These are phyloP conservation scores for Lamellibrachia luymesi DNA, from an alignment of 1,140 invertebrate species.

Conservation along the genomic window DNA sequence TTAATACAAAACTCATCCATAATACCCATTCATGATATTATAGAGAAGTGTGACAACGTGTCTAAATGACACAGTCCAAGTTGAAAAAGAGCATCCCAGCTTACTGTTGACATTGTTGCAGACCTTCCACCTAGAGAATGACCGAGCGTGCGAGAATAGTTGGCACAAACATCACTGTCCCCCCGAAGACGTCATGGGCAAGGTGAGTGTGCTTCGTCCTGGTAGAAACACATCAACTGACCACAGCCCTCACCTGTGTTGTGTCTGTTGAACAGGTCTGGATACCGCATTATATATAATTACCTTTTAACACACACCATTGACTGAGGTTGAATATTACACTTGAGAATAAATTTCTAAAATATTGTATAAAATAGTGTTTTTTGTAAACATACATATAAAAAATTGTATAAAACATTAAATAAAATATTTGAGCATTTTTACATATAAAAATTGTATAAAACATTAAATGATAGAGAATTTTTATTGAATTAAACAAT, in stretches of 20 bases:
- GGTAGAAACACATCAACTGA: not conserved
- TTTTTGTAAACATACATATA: not conserved
- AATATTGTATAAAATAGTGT: not conserved
- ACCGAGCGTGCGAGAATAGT: conserved; percentile 31
- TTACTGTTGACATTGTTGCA: conserved; percentile 30
- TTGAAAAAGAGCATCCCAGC: not conserved
- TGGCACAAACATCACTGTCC: conserved; percentile 32
- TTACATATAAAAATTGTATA: too few species aligned
- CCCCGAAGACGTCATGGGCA: conserved; percentile 29
- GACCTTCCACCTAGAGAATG: conserved; percentile 53
- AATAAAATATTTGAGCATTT: too few species aligned
- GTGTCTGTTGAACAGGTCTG: not conserved
- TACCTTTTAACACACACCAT: not conserved
- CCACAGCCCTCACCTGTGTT: not conserved
- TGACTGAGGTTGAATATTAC: not conserved
- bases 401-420: too few species aligned
- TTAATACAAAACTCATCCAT: too few species aligned
- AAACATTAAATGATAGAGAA: too few species aligned
- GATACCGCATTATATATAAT: conserved; percentile 8
- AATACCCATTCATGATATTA: too few species aligned
- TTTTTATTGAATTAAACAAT: too few species aligned
- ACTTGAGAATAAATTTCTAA: not conserved
- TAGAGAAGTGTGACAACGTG: too few species aligned
- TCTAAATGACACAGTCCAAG: not conserved
- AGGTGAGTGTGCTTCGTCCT: conserved; percentile 10